Evolutionary conservation across 2,113 vertebrate species (phyloP), one percentile per base, ranked within the genome.

Genomic region (Pedetes capensis): DNA sequence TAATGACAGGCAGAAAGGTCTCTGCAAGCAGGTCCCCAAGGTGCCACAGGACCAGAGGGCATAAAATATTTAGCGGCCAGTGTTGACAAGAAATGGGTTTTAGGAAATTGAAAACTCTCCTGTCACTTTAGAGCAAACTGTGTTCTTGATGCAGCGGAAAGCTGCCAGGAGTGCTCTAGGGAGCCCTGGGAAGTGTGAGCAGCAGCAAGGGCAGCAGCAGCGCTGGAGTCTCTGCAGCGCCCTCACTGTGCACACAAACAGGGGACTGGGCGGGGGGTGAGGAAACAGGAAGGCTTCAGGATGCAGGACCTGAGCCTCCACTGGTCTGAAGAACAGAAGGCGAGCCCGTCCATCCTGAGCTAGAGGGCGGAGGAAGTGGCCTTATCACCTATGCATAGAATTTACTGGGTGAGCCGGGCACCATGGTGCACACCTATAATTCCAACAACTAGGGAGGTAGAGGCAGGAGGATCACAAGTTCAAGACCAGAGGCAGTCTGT

Each of bases 51-150:
- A 98, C 98, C 98, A 97, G 76, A 97, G 95, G 98, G 98, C 97
- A 98, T 99, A 96, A 99, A 99, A 99, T 99, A 99, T 99, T 99
- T 98, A 99, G 98, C 97, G 93, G 91, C 95, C 95, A 96, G 96
- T 98, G 98, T 99, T 99, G 99, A 99, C 98, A 98, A 99, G 98
- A 98, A 99, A 98, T 98, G 96, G 96, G 97, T 99, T 99, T 99
- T 99, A 98, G 98, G 98, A 98, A 98, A 99, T 97, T 98, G 98
- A 98, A 99, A 98, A 98, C 97, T 98, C 98, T 98, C 97, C 90
- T 97, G 98, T 98, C 98, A 93, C 98, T 98, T 98, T 94, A 97
- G 97, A 98, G 98, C 98, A 98, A 99, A 99, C 97, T 97, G 97
- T 96, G 97, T 97, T 98, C 97, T 97, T 97, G 96, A 98, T 97